These are phyloP conservation scores for Heliconius aoede DNA, from an alignment of 2,888 invertebrate species.

Conservation along the genomic window DNA sequence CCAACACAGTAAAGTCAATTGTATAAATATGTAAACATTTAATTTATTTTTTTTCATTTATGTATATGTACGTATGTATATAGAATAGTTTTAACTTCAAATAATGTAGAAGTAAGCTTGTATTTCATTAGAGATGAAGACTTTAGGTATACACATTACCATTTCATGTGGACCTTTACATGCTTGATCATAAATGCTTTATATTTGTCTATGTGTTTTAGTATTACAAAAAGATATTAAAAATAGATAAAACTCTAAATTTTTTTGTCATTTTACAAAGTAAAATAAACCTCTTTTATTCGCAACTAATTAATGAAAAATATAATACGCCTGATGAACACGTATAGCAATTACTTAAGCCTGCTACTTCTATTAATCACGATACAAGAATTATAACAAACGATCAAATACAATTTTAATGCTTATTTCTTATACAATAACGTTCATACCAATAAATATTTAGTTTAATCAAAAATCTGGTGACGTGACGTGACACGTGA, in stretches of 20 bases:
- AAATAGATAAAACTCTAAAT: neutral
- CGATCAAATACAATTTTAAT: neutral
- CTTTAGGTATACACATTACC: too few species aligned
- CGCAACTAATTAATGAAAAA: constrained; percentile 15
- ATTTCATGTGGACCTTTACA: too few species aligned
- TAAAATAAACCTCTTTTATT: neutral
- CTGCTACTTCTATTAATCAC: constrained; percentile 26
- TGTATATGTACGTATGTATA: too few species aligned
- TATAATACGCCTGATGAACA: constrained; percentile 40
- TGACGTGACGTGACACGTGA: constrained; percentile 40
- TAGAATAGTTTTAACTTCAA: too few species aligned
- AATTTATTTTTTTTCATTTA: too few species aligned
- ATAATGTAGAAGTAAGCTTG: too few species aligned
- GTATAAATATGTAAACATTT: too few species aligned
- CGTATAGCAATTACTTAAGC: constrained; percentile 45
- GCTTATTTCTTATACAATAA: neutral
- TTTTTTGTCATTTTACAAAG: neutral
- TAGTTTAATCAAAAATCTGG: neutral
- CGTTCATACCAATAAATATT: neutral
- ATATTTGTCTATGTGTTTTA: too few species aligned
- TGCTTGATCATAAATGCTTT: too few species aligned
- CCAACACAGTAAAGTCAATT: too few species aligned
- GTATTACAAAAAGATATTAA: too few species aligned
- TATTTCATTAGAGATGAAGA: too few species aligned
- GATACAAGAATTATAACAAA: constrained; percentile 2